Evolutionary conservation across 2,888 invertebrate genomes (phyloP).

Genomic region (Lycophotia porphyrea): DNA sequence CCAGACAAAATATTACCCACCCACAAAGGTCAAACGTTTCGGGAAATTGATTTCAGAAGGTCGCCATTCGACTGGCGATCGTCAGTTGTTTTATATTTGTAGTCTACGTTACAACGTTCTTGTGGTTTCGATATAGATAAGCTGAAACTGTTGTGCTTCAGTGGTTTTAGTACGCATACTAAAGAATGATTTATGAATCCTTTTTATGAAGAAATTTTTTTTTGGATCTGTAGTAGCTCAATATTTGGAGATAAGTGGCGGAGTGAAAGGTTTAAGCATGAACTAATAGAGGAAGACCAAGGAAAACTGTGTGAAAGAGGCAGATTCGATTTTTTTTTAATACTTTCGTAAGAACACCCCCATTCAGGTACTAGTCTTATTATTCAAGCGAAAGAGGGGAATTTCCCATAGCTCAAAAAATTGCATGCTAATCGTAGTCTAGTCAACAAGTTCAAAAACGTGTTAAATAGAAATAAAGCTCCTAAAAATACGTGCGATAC

Average conservation of each 20-base stretch:
- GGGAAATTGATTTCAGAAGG: constrained; percentile 61
- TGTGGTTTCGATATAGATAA: constrained; percentile 22
- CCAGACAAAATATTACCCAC: constrained; percentile 21
- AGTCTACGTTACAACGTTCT: constrained; percentile 8
- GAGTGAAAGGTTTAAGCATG: not conserved
- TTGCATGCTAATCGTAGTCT: too few species aligned
- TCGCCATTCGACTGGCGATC: constrained; percentile 22
- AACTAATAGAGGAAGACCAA: not conserved
- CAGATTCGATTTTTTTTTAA: too few species aligned
- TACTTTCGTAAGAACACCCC: too few species aligned
- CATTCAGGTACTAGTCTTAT: too few species aligned
- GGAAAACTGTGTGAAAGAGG: too few species aligned
- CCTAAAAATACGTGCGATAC: too few species aligned
- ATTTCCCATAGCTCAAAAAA: too few species aligned
- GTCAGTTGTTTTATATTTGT: constrained; percentile 44
- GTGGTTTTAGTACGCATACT: constrained; percentile 16
- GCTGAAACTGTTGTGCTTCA: not conserved
- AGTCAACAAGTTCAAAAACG: too few species aligned
- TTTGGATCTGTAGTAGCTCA: not conserved
- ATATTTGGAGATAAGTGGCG: not conserved
- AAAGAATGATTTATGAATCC: not conserved
- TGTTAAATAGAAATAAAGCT: too few species aligned
- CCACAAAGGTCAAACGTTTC: constrained; percentile 49
- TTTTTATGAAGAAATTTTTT: not conserved
- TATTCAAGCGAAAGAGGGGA: too few species aligned